A percentile compares a stretch with the other conserved stretches of the same genome.
Conservation (phyloP, 2,113 vertebrate genomes). For the Perccottus glenii region DNA sequence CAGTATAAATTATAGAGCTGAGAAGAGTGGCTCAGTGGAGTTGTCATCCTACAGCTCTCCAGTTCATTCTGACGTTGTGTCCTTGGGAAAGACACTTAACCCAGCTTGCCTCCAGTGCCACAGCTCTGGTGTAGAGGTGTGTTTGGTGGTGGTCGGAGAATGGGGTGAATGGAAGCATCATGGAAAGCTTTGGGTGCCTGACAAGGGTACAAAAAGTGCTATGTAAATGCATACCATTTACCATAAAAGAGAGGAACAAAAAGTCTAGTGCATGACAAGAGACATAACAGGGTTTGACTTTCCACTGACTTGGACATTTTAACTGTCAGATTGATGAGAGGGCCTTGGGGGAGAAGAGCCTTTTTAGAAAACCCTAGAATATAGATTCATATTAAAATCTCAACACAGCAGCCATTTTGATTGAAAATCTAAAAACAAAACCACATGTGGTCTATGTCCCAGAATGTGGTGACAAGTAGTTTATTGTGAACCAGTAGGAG, state of each 20-base stretch:
- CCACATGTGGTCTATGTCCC: constrained; percentile 6
- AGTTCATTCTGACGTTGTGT: too few species aligned
- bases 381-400: not conserved
- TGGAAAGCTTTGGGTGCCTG: too few species aligned
- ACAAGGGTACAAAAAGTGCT: too few species aligned
- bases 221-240: too few species aligned
- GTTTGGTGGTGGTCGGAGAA: too few species aligned
- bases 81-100: too few species aligned
- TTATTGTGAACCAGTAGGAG: constrained; percentile 11
- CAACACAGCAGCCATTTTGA: constrained; percentile 9
- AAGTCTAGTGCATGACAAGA: constrained; percentile 5
- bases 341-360: not conserved
- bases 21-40: not conserved
- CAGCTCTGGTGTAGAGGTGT: too few species aligned
- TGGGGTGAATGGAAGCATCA: too few species aligned
- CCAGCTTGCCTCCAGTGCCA: too few species aligned
- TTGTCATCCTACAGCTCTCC: too few species aligned
- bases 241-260: constrained; percentile 2
- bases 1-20: not conserved
- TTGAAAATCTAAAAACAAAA: constrained; percentile 27
- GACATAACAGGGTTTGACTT: constrained; percentile 14
- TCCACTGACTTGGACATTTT: constrained; percentile 9
- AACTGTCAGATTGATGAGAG: not conserved
- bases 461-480: constrained; percentile 22
- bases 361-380: not conserved